Evolutionary conservation across 2,797 vertebrate genomes (phyloP).

Genomic region (Euthynnus affinis): DNA sequence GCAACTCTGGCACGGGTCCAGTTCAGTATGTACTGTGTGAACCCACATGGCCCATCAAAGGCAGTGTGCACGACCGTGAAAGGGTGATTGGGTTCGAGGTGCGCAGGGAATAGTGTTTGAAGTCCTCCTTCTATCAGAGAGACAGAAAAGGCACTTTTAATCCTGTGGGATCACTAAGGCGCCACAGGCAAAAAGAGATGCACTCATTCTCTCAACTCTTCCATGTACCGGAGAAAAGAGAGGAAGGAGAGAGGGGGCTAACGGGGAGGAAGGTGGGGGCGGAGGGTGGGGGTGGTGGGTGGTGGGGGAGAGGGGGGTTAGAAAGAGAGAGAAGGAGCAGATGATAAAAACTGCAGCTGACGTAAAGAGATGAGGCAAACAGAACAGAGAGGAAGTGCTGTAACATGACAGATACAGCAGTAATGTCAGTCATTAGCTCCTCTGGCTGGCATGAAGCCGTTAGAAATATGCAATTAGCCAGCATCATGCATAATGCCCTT

Average conservation of each 20-base stretch:
- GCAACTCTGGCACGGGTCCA: slow-evolving; percentile 81
- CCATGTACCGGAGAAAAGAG: slow-evolving; percentile 66
- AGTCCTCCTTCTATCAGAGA: slow-evolving; percentile 84
- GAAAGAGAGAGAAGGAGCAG: slow-evolving; percentile 45
- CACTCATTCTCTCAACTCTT: slow-evolving; percentile 82
- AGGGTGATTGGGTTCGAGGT: slow-evolving; percentile 83
- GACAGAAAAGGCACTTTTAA: slow-evolving; percentile 82
- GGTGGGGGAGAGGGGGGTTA: background rate
- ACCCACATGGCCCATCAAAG: slow-evolving; percentile 83
- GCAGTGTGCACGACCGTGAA: slow-evolving; percentile 75
- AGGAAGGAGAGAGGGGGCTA: slow-evolving; percentile 65
- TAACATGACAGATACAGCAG: slow-evolving; percentile 68
- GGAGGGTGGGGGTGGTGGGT: background rate
- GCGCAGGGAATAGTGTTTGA: slow-evolving; percentile 84
- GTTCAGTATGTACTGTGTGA: slow-evolving; percentile 84
- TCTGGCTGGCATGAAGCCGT: slow-evolving; percentile 22
- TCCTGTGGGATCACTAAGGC: slow-evolving; percentile 83
- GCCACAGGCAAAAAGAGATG: slow-evolving; percentile 84
- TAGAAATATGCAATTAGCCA: slow-evolving; percentile 45
- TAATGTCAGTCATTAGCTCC: slow-evolving; percentile 64
- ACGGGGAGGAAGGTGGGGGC: slow-evolving; percentile 54
- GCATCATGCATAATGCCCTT: slow-evolving; percentile 21
- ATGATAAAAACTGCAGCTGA: slow-evolving; percentile 74
- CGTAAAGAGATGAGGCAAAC: slow-evolving; percentile 62
- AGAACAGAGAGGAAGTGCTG: slow-evolving; percentile 61